These are phyloP conservation scores for Leptoteleia sp. DNA, from an alignment of 1,140 invertebrate species.

Conservation along the genomic window DNA sequence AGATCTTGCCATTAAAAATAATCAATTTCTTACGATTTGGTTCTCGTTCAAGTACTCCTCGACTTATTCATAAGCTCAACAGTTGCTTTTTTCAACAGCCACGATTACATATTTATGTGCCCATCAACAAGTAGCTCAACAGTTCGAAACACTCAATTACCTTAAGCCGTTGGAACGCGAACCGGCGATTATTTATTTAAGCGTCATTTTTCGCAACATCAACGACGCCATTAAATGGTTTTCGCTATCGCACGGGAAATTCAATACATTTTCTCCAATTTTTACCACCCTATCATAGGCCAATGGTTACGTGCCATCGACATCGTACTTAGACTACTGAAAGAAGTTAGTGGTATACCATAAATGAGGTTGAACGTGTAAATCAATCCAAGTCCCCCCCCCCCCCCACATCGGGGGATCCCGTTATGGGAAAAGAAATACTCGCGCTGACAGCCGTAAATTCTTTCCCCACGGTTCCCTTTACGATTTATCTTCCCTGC, in stretches of 20 bases:
- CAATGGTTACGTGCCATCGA: slow-evolving; percentile 29
- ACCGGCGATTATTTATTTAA: slow-evolving; percentile 10
- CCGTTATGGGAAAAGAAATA: slow-evolving; percentile 66
- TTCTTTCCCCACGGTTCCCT: slow-evolving; percentile 63
- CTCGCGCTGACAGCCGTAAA: slow-evolving; percentile 59
- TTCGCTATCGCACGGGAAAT: slow-evolving; percentile 7
- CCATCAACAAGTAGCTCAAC: slow-evolving; percentile 6
- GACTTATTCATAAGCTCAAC: slow-evolving; percentile 1
- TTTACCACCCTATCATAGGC: slow-evolving; percentile 1
- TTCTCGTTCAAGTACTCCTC: neutral
- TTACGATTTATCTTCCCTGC: slow-evolving; percentile 53
- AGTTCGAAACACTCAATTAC: slow-evolving; percentile 7
- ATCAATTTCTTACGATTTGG: neutral
- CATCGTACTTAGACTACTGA: slow-evolving; percentile 37
- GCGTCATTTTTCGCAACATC: neutral
- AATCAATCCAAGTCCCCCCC: slow-evolving; percentile 63
- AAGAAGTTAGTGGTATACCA: slow-evolving; percentile 54
- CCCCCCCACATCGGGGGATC: too few species aligned
- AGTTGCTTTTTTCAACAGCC: neutral
- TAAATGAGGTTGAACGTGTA: slow-evolving; percentile 63
- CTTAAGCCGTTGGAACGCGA: neutral
- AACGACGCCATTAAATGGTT: neutral
- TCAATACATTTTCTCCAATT: slow-evolving; percentile 15
- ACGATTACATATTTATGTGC: slow-evolving; percentile 7
- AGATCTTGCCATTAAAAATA: too few species aligned